phyloP scores from a whole-genome alignment of 2,113 vertebrate species.

The Brachyhypopomus occidentalis region DNA sequence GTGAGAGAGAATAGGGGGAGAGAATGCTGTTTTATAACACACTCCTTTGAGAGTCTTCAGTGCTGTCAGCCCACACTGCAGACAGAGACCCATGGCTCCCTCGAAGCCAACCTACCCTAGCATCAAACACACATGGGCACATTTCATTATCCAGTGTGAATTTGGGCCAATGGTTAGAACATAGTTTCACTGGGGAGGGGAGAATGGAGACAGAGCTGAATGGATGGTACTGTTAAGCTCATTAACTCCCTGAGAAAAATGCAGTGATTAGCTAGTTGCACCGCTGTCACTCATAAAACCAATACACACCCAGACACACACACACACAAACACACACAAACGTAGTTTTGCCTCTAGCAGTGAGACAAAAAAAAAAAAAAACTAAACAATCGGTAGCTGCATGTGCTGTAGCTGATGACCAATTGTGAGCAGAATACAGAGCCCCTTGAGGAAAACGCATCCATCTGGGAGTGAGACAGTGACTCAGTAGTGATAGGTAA shows the following conservation, averaged over 20 bases:
- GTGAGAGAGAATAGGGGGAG: neutral
- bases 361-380: constrained; percentile 23
- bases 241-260: too few relatives aligned
- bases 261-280: too few relatives aligned
- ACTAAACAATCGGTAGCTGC: neutral
- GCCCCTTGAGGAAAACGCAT: constrained; percentile 3
- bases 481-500: constrained; percentile 8
- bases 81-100: neutral
- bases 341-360: neutral
- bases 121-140: neutral
- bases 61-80: neutral
- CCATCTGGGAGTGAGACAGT: neutral
- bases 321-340: constrained; percentile 12
- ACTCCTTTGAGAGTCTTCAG: neutral
- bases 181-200: neutral
- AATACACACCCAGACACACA: too few relatives aligned
- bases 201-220: neutral
- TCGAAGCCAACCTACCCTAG: neutral
- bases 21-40: constrained; percentile 17
- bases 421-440: constrained; percentile 4
- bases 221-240: too few relatives aligned
- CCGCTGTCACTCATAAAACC: too few relatives aligned
- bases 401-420: constrained; percentile 17
- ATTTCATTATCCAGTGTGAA: constrained; percentile 1
- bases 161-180: neutral